Percentiles rank a stretch among this genome's conserved stretches.
Conservation (phyloP, 1,140 invertebrate genomes). For the Diorhabda carinulata region DNA sequence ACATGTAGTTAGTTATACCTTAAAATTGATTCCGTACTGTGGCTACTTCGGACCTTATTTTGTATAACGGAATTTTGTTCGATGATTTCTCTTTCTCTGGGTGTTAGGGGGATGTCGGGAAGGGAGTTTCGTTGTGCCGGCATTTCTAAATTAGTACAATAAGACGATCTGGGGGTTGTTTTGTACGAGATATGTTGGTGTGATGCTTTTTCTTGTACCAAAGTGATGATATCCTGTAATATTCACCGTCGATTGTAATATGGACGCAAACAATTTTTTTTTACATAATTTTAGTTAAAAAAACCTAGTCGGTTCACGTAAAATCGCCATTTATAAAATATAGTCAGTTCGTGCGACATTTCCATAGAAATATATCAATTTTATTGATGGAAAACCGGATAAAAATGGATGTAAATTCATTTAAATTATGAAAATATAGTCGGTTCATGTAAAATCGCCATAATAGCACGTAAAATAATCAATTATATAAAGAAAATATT, state of each 20-base stretch:
- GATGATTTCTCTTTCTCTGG: slow-evolving; percentile 66
- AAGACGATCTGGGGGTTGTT: slow-evolving; percentile 41
- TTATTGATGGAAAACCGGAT: too few species aligned
- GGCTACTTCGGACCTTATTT: slow-evolving; percentile 59
- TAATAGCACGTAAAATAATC: too few species aligned
- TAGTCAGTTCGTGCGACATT: too few species aligned
- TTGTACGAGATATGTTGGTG: slow-evolving; percentile 52
- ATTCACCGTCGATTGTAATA: background rate
- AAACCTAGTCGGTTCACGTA: too few species aligned
- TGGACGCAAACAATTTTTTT: too few species aligned
- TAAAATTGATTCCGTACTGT: slow-evolving; percentile 68
- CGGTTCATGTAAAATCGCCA: too few species aligned
- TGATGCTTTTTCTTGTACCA: slow-evolving; percentile 63
- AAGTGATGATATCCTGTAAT: slow-evolving; percentile 57
- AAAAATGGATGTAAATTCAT: too few species aligned
- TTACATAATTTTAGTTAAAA: too few species aligned
- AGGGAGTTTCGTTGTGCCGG: slow-evolving; percentile 61
- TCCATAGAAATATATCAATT: too few species aligned
- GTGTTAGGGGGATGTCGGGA: slow-evolving; percentile 79
- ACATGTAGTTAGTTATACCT: slow-evolving; percentile 42
- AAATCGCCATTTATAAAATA: too few species aligned
- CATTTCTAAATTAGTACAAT: slow-evolving; percentile 39
- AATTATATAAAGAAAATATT: too few species aligned
- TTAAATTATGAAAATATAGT: too few species aligned
- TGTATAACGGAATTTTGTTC: slow-evolving; percentile 54